These are phyloP conservation scores for Cancer borealis DNA, from an alignment of 2,888 invertebrate species.

Conservation along the genomic window DNA sequence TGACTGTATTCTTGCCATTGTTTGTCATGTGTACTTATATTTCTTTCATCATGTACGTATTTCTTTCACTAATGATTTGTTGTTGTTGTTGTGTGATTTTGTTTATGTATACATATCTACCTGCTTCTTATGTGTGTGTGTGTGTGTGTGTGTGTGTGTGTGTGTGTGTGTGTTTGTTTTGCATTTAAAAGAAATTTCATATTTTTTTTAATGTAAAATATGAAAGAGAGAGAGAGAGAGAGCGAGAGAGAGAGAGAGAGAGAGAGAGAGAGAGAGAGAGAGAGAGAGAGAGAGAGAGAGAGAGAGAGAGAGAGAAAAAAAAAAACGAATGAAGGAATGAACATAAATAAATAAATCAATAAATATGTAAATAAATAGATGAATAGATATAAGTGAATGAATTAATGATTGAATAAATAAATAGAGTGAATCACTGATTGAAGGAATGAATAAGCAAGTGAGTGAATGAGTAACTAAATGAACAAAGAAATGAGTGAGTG, in stretches of 20 bases:
- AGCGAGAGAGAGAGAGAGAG: background rate
- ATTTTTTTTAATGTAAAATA: background rate
- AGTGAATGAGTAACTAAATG: too few species aligned
- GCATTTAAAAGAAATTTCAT: background rate
- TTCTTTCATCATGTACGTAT: background rate
- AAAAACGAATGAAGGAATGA: background rate
- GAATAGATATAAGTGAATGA: too few species aligned
- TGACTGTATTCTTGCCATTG: background rate
- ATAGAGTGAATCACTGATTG: too few species aligned
- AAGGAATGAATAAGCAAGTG: too few species aligned
- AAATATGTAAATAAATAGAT: too few species aligned
- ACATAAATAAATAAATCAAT: too few species aligned
- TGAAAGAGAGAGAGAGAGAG: background rate
- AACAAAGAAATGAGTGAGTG: too few species aligned
- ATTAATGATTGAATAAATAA: too few species aligned
- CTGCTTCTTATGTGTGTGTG: background rate
- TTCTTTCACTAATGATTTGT: background rate
- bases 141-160: background rate
- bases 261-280: background rate
- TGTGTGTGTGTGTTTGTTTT: background rate
- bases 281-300: background rate
- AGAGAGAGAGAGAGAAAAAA: background rate
- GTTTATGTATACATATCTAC: background rate
- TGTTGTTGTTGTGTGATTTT: background rate
- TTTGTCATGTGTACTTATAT: background rate